phyloP scores from a whole-genome alignment of 2,888 invertebrate species.

The Fabriciana adippe region DNA sequence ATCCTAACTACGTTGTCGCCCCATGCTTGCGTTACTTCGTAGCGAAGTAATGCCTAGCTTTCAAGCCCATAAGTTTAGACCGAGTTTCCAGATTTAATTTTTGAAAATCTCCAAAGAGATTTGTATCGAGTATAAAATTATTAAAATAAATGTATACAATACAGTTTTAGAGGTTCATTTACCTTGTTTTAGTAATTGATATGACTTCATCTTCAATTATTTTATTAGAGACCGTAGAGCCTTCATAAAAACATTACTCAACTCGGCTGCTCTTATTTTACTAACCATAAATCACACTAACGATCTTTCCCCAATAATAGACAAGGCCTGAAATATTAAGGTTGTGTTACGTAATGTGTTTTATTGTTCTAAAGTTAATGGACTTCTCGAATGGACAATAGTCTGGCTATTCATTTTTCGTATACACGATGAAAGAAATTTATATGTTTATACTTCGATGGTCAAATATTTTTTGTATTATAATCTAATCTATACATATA shows the following conservation, averaged over 20 bases:
- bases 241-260: not conserved
- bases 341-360: not conserved
- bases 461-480: too few species aligned
- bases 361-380: conserved; percentile 19
- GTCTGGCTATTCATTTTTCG: not conserved
- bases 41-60: too few species aligned
- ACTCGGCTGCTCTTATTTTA: conserved; percentile 10
- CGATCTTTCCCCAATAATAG: conserved; percentile 19
- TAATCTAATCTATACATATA: too few species aligned
- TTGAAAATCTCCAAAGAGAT: too few species aligned
- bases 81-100: too few species aligned
- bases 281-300: conserved; percentile 27
- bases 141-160: too few species aligned
- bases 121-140: too few species aligned
- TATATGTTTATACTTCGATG: not conserved
- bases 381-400: not conserved
- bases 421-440: not conserved
- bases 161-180: too few species aligned
- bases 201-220: not conserved
- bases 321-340: conserved; percentile 15
- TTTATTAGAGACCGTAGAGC: not conserved
- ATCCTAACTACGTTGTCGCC: too few species aligned
- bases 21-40: too few species aligned
- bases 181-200: not conserved
- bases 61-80: too few species aligned